These are phyloP conservation scores for Doryteuthis pealeii DNA, from an alignment of 1,140 invertebrate species.

Conservation along the genomic window DNA sequence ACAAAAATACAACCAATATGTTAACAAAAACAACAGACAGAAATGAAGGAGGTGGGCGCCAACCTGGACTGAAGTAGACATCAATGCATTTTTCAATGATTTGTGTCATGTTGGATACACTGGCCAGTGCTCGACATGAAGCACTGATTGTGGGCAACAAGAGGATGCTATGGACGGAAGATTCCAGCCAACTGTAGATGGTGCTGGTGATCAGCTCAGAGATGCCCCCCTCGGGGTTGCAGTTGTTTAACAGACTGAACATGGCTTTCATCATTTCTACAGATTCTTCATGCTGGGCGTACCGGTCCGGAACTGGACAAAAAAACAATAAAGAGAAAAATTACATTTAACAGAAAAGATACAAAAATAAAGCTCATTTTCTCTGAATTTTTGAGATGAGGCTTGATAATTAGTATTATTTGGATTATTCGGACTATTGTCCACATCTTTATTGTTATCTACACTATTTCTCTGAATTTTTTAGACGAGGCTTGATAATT, in stretches of 20 bases:
- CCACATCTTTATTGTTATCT: no score
- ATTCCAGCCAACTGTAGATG: slow-evolving; percentile 60
- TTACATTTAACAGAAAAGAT: neutral
- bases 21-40: no score
- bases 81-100: slow-evolving; percentile 54
- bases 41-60: neutral
- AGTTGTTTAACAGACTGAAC: slow-evolving; percentile 60
- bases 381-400: no score
- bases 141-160: slow-evolving; percentile 51
- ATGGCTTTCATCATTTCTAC: slow-evolving; percentile 63
- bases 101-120: slow-evolving; percentile 47
- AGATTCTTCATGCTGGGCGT: slow-evolving; percentile 62
- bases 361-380: no score
- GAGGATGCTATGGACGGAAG: slow-evolving; percentile 50
- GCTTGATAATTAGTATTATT: no score
- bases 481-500: no score
- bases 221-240: slow-evolving; percentile 60
- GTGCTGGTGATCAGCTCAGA: slow-evolving; percentile 58
- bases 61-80: slow-evolving; percentile 51
- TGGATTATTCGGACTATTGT: no score
- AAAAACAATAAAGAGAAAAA: neutral
- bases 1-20: no score
- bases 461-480: no score
- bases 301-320: slow-evolving; percentile 57
- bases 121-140: slow-evolving; percentile 48